These are phyloP conservation scores for Rhodinocichla rosea DNA, from an alignment of 2,113 vertebrate genomes.

Conservation along the genomic window DNA sequence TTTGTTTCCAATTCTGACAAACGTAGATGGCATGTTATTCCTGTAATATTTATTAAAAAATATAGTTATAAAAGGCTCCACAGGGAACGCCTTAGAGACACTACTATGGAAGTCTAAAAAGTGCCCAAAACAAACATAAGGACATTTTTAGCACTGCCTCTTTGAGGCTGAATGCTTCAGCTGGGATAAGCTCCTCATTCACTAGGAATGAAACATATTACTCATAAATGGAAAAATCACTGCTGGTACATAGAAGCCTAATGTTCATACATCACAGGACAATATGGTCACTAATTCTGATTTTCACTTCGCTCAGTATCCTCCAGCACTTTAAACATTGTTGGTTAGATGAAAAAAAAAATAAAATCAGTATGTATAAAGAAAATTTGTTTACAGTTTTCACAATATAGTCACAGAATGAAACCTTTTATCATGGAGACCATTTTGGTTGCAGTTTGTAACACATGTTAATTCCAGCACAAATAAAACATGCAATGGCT, in stretches of 20 bases:
- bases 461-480: neutral
- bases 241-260: neutral
- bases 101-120: neutral
- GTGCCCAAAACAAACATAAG: neutral
- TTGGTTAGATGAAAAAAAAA: neutral
- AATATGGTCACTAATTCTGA: neutral
- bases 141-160: neutral
- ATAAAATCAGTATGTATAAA: neutral
- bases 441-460: neutral
- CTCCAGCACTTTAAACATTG: neutral
- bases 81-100: neutral
- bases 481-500: neutral
- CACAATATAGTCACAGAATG: neutral
- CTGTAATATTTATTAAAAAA: constrained; percentile 59
- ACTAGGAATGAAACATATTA: neutral
- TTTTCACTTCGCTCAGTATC: neutral
- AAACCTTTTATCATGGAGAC: neutral
- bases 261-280: neutral
- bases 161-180: neutral
- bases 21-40: constrained; percentile 67
- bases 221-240: neutral
- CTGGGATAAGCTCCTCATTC: neutral
- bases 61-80: neutral
- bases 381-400: neutral
- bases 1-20: constrained; percentile 76